phyloP scores from a whole-genome alignment of 2,797 vertebrate genomes.

The Characodon lateralis region DNA sequence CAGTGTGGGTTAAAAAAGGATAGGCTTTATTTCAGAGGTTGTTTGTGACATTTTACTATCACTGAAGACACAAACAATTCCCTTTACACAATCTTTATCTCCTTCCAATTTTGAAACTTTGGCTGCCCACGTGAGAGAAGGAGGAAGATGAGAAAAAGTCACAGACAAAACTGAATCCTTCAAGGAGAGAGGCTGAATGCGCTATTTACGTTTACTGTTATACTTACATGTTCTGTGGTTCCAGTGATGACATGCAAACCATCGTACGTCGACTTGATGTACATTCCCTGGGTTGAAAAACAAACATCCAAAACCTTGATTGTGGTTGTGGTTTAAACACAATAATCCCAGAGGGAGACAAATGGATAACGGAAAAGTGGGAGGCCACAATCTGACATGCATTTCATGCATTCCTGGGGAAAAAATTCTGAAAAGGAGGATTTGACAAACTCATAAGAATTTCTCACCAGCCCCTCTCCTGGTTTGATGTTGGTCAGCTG shows the following conservation, averaged over 20 bases:
- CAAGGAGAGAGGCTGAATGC: neutral
- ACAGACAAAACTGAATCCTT: neutral
- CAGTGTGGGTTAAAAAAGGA: constrained; percentile 32
- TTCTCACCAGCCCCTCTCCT: constrained; percentile 92
- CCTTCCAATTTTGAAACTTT: constrained; percentile 17
- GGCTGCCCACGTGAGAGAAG: constrained; percentile 1
- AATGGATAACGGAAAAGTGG: constrained; percentile 20
- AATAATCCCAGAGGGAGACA: constrained; percentile 22
- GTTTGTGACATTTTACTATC: constrained; percentile 26
- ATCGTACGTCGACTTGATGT: constrained; percentile 97
- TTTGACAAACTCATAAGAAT: constrained; percentile 5
- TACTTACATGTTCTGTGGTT: constrained; percentile 95
- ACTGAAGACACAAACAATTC: constrained; percentile 28
- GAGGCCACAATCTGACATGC: constrained; percentile 39
- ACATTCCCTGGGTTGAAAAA: constrained; percentile 86
- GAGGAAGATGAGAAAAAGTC: neutral
- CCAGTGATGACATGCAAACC: constrained; percentile 95
- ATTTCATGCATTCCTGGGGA: constrained; percentile 31
- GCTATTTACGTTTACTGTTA: constrained; percentile 33
- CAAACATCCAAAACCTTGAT: constrained; percentile 13
- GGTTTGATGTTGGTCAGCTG: constrained; percentile 89
- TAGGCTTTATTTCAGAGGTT: constrained; percentile 29
- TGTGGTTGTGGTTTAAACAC: constrained; percentile 22
- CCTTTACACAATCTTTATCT: constrained; percentile 17
- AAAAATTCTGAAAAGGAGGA: neutral